Percentiles rank a stretch among this genome's conserved stretches.
Conservation (phyloP, 2,797 vertebrate genomes). For the Gymnoscopelus microlampas region DNA sequence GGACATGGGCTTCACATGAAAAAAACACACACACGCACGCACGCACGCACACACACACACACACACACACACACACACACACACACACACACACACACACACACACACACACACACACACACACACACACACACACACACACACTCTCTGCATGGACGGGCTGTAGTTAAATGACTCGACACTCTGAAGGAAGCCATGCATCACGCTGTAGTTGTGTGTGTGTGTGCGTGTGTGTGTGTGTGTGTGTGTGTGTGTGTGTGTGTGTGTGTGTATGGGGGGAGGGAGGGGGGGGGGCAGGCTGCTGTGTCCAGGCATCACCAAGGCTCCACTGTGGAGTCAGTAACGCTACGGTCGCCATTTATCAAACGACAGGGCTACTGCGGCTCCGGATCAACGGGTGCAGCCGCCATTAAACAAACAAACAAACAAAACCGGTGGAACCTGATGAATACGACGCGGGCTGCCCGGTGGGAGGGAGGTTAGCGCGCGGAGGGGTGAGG, state of each 20-base stretch:
- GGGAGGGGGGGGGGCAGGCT: too few relatives aligned
- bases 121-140: slow-evolving; percentile 3
- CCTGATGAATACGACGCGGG: slow-evolving; percentile 62
- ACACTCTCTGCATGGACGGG: slow-evolving; percentile 23
- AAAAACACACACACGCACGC: not conserved
- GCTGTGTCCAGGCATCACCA: slow-evolving; percentile 53
- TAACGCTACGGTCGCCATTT: slow-evolving; percentile 73
- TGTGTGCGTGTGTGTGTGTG: too few relatives aligned
- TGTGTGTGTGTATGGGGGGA: too few relatives aligned
- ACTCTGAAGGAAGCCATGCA: slow-evolving; percentile 73
- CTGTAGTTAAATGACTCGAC: slow-evolving; percentile 68
- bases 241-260: too few relatives aligned
- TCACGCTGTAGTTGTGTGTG: slow-evolving; percentile 70
- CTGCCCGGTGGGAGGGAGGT: slow-evolving; percentile 42
- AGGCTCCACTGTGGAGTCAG: slow-evolving; percentile 69
- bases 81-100: slow-evolving; percentile 11
- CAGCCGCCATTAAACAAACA: slow-evolving; percentile 58
- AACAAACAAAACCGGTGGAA: slow-evolving; percentile 63
- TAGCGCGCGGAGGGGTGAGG: too few relatives aligned
- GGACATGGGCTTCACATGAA: not conserved
- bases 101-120: not conserved
- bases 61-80: not conserved
- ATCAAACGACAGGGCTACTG: slow-evolving; percentile 77
- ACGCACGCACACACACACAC: too few relatives aligned
- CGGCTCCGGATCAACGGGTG: slow-evolving; percentile 62